A percentile compares a stretch with the other conserved stretches of the same genome.
Evolutionary conservation across 2,797 vertebrate species (phyloP).

Genomic region (Anisognathus igniventris): DNA sequence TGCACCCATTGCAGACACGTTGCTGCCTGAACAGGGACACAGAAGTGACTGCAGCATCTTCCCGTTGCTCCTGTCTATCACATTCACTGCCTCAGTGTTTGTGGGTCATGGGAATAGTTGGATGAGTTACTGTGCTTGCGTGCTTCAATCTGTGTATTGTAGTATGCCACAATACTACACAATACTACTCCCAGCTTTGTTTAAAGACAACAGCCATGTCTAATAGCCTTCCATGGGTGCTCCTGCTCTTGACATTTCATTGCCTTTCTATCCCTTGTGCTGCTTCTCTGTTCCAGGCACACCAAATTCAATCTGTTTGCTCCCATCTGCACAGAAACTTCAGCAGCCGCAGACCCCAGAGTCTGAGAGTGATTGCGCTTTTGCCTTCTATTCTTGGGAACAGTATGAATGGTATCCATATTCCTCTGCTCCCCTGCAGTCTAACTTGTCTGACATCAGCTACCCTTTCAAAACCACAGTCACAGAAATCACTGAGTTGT

Average conservation of each 20-base stretch:
- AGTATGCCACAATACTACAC: not conserved
- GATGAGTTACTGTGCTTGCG: not conserved
- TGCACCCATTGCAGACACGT: slow-evolving; percentile 15
- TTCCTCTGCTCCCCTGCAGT: not conserved
- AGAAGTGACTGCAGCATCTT: not conserved
- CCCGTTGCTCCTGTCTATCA: not conserved
- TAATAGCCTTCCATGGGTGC: not conserved
- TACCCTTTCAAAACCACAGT: slow-evolving; percentile 8
- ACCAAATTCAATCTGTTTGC: not conserved
- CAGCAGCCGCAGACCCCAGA: not conserved
- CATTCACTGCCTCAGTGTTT: not conserved
- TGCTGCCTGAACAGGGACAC: slow-evolving; percentile 23
- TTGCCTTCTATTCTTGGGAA: slow-evolving; percentile 44
- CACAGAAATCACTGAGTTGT: not conserved
- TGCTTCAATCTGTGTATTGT: not conserved
- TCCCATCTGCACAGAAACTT: not conserved
- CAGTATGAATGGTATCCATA: not conserved
- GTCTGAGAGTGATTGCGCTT: not conserved
- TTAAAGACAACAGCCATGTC: not conserved
- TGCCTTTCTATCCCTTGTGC: not conserved
- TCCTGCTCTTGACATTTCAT: not conserved
- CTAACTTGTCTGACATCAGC: slow-evolving; percentile 11
- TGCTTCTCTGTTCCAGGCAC: not conserved
- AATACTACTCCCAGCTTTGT: not conserved
- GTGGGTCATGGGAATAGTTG: not conserved